Conservation (phyloP, 2,888 invertebrate species). For the Peribatodes rhomboidaria region DNA sequence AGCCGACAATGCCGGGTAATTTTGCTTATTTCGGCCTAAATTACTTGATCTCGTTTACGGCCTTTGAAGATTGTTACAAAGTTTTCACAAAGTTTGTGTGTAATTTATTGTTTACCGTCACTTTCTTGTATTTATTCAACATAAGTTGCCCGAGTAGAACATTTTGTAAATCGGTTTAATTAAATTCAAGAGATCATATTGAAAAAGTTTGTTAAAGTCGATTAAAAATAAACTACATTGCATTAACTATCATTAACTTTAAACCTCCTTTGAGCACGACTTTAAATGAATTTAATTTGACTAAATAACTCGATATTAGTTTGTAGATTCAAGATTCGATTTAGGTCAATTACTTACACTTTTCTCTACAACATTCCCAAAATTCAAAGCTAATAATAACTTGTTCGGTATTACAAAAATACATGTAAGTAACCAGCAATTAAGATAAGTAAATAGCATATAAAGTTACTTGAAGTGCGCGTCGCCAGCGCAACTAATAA, state of each 20-base stretch:
- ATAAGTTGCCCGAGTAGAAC: conserved; percentile 67
- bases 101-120: conserved; percentile 83
- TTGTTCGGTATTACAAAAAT: not conserved
- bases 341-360: not conserved
- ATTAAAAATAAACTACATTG: conserved; percentile 15
- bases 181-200: conserved; percentile 44
- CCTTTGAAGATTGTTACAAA: conserved; percentile 82
- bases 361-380: not conserved
- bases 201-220: conserved; percentile 26
- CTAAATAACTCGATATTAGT: not conserved
- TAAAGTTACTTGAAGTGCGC: not conserved
- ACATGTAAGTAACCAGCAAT: not conserved
- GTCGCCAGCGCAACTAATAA: conserved; percentile 49
- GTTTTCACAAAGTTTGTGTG: conserved; percentile 80
- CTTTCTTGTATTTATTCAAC: conserved; percentile 75
- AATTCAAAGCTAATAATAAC: not conserved
- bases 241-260: conserved; percentile 13
- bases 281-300: not conserved
- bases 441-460: not conserved
- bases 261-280: conserved; percentile 4
- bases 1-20: conserved; percentile 78
- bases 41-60: conserved; percentile 84
- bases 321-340: conserved; percentile 1
- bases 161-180: conserved; percentile 62
- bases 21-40: conserved; percentile 83